Evolutionary conservation across 1,140 invertebrate genomes (phyloP).

Genomic region (Leptoteleia sp.): DNA sequence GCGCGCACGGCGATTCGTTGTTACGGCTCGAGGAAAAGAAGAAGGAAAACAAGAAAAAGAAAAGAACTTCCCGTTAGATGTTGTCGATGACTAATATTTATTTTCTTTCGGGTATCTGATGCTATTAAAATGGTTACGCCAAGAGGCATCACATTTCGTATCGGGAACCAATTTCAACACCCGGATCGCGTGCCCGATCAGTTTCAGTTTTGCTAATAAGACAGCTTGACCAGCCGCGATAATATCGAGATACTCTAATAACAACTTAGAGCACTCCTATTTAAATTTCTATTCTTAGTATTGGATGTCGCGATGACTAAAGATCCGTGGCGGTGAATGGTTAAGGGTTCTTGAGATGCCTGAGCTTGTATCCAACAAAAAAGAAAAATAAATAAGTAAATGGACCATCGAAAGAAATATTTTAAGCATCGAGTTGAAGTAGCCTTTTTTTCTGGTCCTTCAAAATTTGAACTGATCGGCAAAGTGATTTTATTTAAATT

Average conservation of each 20-base stretch:
- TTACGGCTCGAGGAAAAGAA: conserved; percentile 9
- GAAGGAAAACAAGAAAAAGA: too few relatives aligned
- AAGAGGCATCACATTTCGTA: conserved; percentile 49
- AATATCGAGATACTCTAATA: conserved; percentile 34
- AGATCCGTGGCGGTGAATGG: conserved; percentile 10
- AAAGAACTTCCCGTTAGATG: conserved; percentile 39
- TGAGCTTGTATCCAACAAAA: too few relatives aligned
- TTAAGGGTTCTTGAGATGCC: background rate
- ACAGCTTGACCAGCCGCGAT: conserved; percentile 45
- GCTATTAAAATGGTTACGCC: conserved; percentile 52
- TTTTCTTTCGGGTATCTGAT: conserved; percentile 42
- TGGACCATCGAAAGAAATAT: too few relatives aligned
- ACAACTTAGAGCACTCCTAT: conserved; percentile 27
- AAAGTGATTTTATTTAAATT: too few relatives aligned
- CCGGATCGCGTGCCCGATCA: conserved; percentile 54
- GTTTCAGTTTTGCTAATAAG: conserved; percentile 61
- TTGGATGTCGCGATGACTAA: conserved; percentile 16
- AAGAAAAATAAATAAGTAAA: too few relatives aligned
- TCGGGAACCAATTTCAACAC: conserved; percentile 52
- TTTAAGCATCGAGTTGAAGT: too few relatives aligned
- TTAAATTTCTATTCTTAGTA: conserved; percentile 51
- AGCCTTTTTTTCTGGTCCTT: too few relatives aligned
- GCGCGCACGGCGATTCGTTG: conserved; percentile 8
- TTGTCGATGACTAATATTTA: conserved; percentile 52
- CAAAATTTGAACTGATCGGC: too few relatives aligned